Conservation (phyloP, 2,888 invertebrate genomes). For the Graphium colonna region DNA sequence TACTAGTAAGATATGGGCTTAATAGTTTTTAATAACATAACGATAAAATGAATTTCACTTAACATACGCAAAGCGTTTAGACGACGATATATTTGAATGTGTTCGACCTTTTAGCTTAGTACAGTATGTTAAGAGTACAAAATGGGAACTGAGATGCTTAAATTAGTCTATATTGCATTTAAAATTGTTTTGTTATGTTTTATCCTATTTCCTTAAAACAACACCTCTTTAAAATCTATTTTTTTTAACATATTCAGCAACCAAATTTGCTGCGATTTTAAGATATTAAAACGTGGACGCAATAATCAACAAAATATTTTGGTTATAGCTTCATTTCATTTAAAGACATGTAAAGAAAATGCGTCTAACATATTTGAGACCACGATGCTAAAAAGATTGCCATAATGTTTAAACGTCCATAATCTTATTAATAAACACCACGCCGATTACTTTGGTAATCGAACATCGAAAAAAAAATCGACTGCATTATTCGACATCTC, state of each 20-base stretch:
- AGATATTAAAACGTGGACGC: conserved; percentile 1
- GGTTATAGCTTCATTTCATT: background rate
- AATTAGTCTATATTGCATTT: background rate
- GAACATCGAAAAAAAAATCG: background rate
- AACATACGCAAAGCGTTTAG: too few relatives aligned
- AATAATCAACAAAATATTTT: conserved; percentile 7
- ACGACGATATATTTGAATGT: background rate
- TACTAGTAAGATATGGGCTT: too few relatives aligned
- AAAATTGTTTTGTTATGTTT: background rate
- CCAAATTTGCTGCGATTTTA: background rate
- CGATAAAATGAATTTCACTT: too few relatives aligned
- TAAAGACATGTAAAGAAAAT: background rate
- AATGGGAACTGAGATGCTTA: background rate
- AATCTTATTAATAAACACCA: background rate
- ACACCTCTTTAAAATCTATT: background rate
- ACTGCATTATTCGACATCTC: background rate
- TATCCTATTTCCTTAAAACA: background rate
- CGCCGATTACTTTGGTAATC: background rate
- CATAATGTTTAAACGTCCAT: background rate
- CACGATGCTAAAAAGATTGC: background rate
- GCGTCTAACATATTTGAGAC: background rate
- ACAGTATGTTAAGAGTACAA: background rate
- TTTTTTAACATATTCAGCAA: background rate
- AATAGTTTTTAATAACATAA: too few relatives aligned
- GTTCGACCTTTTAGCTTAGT: background rate